Base-by-base conservation (phyloP, 2,113 vertebrate genomes). In the Perca schrenkii region DNA sequence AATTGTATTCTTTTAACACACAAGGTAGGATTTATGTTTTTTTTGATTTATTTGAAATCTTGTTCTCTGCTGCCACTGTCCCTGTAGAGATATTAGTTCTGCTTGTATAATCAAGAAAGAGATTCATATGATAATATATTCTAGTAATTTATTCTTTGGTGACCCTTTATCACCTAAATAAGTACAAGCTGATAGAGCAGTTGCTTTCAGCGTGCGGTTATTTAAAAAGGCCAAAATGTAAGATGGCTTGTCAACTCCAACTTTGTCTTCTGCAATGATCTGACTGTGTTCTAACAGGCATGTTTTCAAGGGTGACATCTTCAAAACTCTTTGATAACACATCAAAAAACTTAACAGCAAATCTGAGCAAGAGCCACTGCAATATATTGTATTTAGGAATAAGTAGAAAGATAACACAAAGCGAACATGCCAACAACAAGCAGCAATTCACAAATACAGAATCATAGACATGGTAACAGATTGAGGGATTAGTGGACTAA, bases 221-320 rank as follows among this genome's bases (percentile, higher is more conserved):
- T 83, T 70, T 80, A 68, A 85, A 62, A 85, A 85, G 79, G 58
- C 69, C 74, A 49, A 53, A 63, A 60, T 22, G 57, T 50, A 77
- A 76, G 66, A 71, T 84, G 40, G 54, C 52, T 69, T 73, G 74
- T 77, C 82, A 80, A 8, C 72, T 28, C 60, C n/a, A n/a, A 67
- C 49, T 72, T 62, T 40, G 61, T 52, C 53, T 52, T 50, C 12
- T 1, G 4, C 21, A 43, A 31, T 43, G 13, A n/a, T 50, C 63
- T 76, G 65, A 86, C 31, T 53, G 47, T n/a, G 53, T 78, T 83
- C 47, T 83, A 71, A 83, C 81, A 86, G 81, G 79, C n/a, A 2
- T 2, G 15, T 49, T 66, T 78, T 85, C 43, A 63, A 67, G 28
- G 65, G 70, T 76, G 74, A 68, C 53, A 50, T 56, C 66, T 52